Evolutionary conservation across 2,113 vertebrate genomes (phyloP), one percentile per base, ranked within the genome.

Genomic region (Columba livia): DNA sequence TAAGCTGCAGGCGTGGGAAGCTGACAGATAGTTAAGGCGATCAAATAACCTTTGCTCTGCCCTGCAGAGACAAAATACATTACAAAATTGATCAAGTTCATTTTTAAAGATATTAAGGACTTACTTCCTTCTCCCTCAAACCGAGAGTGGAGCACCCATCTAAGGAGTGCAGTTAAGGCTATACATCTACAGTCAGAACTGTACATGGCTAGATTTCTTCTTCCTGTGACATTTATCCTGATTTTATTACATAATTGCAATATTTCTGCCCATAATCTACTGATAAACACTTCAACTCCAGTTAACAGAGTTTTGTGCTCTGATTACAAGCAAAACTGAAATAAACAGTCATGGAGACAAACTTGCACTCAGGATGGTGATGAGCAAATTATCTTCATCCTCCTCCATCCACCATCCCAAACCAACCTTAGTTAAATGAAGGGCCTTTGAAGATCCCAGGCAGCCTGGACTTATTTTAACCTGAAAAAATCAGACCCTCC

Each of bases 401-500:
- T 67, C 69, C 16, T 65, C 2, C 7, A 78, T 36, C 15, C 47
- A 72, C 66, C 51, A 73, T 23, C 31, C 50, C 21, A 70, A 65
- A 62, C 10, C 34, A 62, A 21, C 18, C 56, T 71, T 48, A 70
- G 65, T 47, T 85, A 71, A 83, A 88, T 61, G 48, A 61, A 91
- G 86, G 14, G 56, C 58, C 51, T 95, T 48, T 72, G 40, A 92
- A 6, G 3, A 90, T 84, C 50, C 65, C 70, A 62, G 50, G 34
- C 53, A 86, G 82, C 34, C 53, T 61, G 72, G 79, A 89, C 61
- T 92, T 89, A 81, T 10, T 91, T 84, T 90, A 96, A 92, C 85
- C 92, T 96, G 85, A 81, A 95, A 42, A 96, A 88, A 71, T 88
- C 88, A 90, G 92, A 93, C 64, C 47, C 53, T 92, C 61, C 72